Percentiles rank a stretch among this genome's conserved stretches.
These are phyloP conservation scores for Catajapyx aquilonaris DNA, from an alignment of 1,140 invertebrate species.

Conservation along the genomic window DNA sequence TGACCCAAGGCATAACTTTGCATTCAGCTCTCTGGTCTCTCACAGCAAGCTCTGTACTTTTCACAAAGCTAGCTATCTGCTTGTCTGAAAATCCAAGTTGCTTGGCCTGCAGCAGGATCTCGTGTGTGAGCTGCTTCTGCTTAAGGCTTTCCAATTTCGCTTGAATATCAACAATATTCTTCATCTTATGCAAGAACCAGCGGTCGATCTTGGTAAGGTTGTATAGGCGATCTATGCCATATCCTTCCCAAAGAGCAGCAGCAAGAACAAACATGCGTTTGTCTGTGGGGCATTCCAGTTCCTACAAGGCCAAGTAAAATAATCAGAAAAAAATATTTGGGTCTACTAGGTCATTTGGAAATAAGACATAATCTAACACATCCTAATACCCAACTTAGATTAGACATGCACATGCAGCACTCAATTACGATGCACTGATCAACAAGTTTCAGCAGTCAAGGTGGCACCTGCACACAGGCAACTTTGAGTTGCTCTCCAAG, in stretches of 20 bases:
- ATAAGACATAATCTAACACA: too few species aligned
- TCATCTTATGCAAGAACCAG: conserved; percentile 93
- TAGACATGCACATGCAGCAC: too few species aligned
- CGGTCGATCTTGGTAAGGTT: conserved; percentile 87
- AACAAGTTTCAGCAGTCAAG: too few species aligned
- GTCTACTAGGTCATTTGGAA: too few species aligned
- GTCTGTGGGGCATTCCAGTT: conserved; percentile 82
- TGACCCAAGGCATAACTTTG: conserved; percentile 67
- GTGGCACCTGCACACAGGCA: too few species aligned
- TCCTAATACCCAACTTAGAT: too few species aligned
- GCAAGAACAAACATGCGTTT: conserved; percentile 92
- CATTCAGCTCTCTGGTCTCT: conserved; percentile 47
- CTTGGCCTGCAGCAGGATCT: conserved; percentile 60
- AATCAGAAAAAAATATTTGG: too few species aligned
- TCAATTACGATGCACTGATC: too few species aligned
- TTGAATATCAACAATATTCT: conserved; percentile 68
- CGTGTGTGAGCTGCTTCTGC: conserved; percentile 30
- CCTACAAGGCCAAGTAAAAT: conserved; percentile 27
- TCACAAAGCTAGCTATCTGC: conserved; percentile 73
- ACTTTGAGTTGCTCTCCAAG: too few species aligned
- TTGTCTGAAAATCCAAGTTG: conserved; percentile 93
- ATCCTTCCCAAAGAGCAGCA: conserved; percentile 63
- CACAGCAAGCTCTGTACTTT: conserved; percentile 65
- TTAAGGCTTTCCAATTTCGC: conserved; percentile 32
- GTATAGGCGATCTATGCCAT: conserved; percentile 63